phyloP scores from a whole-genome alignment of 2,797 vertebrate species.

The Erethizon dorsatum region DNA sequence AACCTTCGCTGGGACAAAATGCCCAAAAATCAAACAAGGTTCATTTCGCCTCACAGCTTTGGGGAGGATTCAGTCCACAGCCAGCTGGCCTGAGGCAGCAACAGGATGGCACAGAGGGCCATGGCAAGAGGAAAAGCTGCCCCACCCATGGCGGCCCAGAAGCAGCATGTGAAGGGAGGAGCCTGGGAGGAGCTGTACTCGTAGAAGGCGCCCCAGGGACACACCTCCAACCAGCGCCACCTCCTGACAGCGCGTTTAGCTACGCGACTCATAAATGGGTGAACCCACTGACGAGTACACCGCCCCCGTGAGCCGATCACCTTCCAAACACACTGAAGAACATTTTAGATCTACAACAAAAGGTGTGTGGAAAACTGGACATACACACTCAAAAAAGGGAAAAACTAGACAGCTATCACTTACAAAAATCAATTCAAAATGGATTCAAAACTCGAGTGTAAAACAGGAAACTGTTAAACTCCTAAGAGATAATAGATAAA shows the following conservation, averaged over 20 bases:
- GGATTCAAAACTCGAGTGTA: background rate
- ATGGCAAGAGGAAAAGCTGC: background rate
- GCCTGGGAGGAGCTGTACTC: background rate
- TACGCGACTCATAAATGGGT: background rate
- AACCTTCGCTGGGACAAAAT: background rate
- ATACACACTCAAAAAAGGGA: background rate
- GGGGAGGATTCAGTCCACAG: background rate
- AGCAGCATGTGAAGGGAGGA: background rate
- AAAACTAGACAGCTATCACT: background rate
- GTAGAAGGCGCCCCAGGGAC: background rate
- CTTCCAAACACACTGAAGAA: background rate
- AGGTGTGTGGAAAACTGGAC: background rate
- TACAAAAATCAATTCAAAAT: slow-evolving; percentile 7
- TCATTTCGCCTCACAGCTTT: background rate
- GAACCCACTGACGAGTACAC: no score
- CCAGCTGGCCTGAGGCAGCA: background rate
- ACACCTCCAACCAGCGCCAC: background rate
- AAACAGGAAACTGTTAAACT: background rate
- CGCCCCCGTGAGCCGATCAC: background rate
- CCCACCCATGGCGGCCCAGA: background rate
- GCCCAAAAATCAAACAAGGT: background rate
- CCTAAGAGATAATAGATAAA: background rate
- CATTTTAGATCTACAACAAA: background rate
- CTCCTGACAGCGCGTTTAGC: background rate
- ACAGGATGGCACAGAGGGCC: background rate